These are phyloP conservation scores for Uria aalge DNA, from an alignment of 2,113 vertebrate genomes.

Conservation along the genomic window DNA sequence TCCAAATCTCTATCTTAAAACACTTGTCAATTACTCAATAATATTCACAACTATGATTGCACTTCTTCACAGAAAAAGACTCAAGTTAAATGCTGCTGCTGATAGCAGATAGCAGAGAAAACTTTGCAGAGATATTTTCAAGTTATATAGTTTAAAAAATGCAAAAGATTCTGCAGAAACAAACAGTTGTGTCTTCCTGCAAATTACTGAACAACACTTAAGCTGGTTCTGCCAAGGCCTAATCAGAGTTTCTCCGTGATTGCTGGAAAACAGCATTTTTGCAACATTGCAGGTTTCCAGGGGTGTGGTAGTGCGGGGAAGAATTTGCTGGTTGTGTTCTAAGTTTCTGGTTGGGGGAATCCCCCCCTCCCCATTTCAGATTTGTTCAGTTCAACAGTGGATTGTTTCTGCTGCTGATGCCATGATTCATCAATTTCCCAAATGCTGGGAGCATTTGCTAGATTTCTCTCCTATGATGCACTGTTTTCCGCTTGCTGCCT, in stretches of 20 bases:
- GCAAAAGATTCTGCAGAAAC: background rate
- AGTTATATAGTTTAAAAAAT: background rate
- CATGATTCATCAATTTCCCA: background rate
- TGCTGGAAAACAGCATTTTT: background rate
- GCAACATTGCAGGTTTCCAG: background rate
- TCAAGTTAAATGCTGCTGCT: background rate
- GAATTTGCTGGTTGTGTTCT: background rate
- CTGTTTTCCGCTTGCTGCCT: background rate
- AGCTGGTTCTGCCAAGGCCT: background rate
- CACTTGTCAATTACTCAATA: background rate
- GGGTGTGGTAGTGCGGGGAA: background rate
- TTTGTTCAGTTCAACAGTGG: background rate
- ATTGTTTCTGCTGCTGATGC: background rate
- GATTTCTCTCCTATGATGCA: background rate
- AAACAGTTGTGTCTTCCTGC: background rate
- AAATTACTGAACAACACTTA: background rate
- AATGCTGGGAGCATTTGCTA: background rate
- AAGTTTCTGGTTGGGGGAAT: background rate
- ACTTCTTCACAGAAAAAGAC: background rate
- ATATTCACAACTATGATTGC: background rate
- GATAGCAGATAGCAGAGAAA: background rate
- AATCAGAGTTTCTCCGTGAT: background rate
- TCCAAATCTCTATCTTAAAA: background rate
- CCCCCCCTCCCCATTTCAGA: background rate
- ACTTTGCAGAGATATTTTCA: background rate